A percentile compares a stretch with the other conserved stretches of the same genome.
These are phyloP conservation scores for Donacobius atricapilla DNA, from an alignment of 2,113 vertebrate genomes.

Conservation along the genomic window DNA sequence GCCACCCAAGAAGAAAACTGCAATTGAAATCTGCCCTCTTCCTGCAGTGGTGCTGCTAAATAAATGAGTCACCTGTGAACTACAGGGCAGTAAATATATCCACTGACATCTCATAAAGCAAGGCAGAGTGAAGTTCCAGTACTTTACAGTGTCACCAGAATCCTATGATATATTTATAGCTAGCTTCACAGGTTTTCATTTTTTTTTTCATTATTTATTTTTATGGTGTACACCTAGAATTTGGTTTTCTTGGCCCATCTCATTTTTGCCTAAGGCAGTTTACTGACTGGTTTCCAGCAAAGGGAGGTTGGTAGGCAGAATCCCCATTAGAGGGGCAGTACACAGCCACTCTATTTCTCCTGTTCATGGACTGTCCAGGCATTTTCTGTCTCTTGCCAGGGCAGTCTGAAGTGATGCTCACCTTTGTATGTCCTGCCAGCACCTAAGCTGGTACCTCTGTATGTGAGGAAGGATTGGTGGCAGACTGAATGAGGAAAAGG, in stretches of 20 bases:
- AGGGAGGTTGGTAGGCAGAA: not conserved
- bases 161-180: slow-evolving; percentile 68
- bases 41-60: slow-evolving; percentile 54
- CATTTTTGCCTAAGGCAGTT: not conserved
- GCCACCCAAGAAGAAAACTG: slow-evolving; percentile 18
- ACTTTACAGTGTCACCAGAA: slow-evolving; percentile 64
- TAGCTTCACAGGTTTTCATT: not conserved
- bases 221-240: slow-evolving; percentile 20
- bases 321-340: not conserved
- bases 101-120: slow-evolving; percentile 70
- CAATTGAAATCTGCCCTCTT: slow-evolving; percentile 58
- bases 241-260: slow-evolving; percentile 7
- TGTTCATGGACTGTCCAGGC: not conserved
- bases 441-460: not conserved
- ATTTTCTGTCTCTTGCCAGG: not conserved
- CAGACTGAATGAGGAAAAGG: not conserved
- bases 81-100: slow-evolving; percentile 70
- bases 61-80: slow-evolving; percentile 68
- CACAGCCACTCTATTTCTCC: not conserved
- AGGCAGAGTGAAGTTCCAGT: slow-evolving; percentile 53
- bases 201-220: slow-evolving; percentile 34
- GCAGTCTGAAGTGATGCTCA: not conserved
- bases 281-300: not conserved
- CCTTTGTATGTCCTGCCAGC: not conserved
- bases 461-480: not conserved